Percentiles rank a stretch among this genome's conserved stretches.
These are phyloP conservation scores for Eueides isabella DNA, from an alignment of 1,140 invertebrate genomes.

Conservation along the genomic window DNA sequence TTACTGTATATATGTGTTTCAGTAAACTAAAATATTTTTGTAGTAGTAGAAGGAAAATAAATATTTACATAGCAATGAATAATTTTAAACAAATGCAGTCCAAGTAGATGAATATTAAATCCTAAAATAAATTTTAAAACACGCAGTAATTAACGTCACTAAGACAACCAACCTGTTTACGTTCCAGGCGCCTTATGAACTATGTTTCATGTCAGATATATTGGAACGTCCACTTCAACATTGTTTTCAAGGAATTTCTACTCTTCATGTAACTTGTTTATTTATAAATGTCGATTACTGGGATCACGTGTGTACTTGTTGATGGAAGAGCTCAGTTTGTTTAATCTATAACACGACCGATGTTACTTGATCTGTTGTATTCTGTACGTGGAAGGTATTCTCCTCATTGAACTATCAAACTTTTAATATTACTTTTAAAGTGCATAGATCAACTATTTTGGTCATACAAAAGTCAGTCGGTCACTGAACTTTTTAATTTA, in stretches of 20 bases:
- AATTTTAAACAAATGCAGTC: not conserved
- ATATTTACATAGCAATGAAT: not conserved
- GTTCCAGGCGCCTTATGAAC: slow-evolving; percentile 37
- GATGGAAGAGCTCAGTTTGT: slow-evolving; percentile 69
- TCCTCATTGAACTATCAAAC: not conserved
- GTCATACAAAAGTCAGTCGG: slow-evolving; percentile 36
- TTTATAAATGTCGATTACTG: slow-evolving; percentile 71
- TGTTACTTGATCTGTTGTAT: slow-evolving; percentile 40
- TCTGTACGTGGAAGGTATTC: slow-evolving; percentile 10
- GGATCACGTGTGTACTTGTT: slow-evolving; percentile 62
- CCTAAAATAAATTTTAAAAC: slow-evolving; percentile 31
- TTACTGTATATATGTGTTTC: no score
- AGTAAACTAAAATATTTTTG: not conserved
- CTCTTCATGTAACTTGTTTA: slow-evolving; percentile 64
- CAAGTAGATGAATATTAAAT: not conserved
- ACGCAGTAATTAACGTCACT: slow-evolving; percentile 31
- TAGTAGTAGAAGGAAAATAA: not conserved
- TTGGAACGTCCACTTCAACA: slow-evolving; percentile 50
- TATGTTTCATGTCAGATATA: slow-evolving; percentile 39
- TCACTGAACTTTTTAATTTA: slow-evolving; percentile 53
- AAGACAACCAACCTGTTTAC: slow-evolving; percentile 34
- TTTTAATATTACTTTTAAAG: slow-evolving; percentile 17
- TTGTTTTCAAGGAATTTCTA: slow-evolving; percentile 62
- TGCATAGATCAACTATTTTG: slow-evolving; percentile 22
- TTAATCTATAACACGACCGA: slow-evolving; percentile 56